A percentile compares a stretch with the other conserved stretches of the same genome.
Evolutionary conservation across 2,888 invertebrate genomes (phyloP).

Genomic region (Stenoptilia bipunctidactyla): DNA sequence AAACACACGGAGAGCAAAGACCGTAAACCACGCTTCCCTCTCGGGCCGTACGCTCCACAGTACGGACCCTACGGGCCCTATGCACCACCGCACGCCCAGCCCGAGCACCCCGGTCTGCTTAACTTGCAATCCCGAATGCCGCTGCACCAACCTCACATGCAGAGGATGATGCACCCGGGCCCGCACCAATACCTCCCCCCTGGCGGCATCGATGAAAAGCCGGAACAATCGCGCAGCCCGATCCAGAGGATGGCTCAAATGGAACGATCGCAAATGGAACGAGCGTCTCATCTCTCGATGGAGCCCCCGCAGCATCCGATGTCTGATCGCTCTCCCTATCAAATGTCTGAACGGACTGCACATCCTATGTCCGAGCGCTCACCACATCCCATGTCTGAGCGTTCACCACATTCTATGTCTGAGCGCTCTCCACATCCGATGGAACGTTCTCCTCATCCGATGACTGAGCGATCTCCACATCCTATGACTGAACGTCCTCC

Average conservation of each 20-base stretch:
- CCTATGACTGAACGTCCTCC: too few species aligned
- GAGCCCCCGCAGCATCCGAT: background rate
- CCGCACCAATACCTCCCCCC: too few species aligned
- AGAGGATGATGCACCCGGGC: conserved; percentile 11
- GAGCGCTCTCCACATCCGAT: too few species aligned
- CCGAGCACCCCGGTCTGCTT: conserved; percentile 4
- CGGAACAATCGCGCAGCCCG: too few species aligned
- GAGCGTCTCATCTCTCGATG: background rate
- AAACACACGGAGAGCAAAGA: conserved; percentile 61
- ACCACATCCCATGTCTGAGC: too few species aligned
- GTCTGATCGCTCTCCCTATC: background rate
- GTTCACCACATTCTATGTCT: too few species aligned
- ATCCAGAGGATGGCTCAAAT: too few species aligned
- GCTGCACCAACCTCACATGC: conserved; percentile 13
- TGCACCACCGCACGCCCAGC: conserved; percentile 28
- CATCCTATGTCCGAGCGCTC: background rate
- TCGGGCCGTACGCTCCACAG: conserved; percentile 62
- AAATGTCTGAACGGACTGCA: background rate
- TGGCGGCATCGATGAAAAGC: too few species aligned
- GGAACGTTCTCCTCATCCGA: too few species aligned
- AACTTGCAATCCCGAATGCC: conserved; percentile 8
- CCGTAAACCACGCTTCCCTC: conserved; percentile 46
- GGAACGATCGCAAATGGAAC: background rate
- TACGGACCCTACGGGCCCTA: conserved; percentile 59
- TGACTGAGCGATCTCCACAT: too few species aligned